A percentile compares a stretch with the other conserved stretches of the same genome.
Conservation (phyloP, 1,140 invertebrate species). For the Caenorhabditis latens region DNA sequence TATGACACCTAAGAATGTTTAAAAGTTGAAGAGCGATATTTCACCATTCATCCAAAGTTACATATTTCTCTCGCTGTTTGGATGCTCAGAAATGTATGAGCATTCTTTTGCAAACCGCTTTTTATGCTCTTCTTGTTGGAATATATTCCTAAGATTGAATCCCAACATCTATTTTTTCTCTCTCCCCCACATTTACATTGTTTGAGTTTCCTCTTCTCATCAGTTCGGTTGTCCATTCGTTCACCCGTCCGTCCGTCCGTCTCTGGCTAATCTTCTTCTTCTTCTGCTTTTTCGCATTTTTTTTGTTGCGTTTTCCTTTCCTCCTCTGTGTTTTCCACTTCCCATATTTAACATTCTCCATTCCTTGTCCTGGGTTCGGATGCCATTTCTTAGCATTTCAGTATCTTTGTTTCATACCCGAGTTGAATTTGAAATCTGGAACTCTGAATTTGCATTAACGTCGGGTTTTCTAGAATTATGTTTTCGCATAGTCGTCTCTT, state of each 20-base stretch:
- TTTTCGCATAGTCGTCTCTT: background rate
- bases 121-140: background rate
- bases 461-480: background rate
- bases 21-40: background rate
- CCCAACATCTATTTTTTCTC: background rate
- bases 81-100: slow-evolving; percentile 22
- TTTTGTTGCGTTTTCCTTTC: slow-evolving; percentile 6
- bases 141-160: background rate
- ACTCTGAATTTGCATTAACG: background rate
- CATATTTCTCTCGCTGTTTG: background rate
- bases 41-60: background rate
- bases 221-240: slow-evolving; percentile 52
- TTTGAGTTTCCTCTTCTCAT: slow-evolving; percentile 53
- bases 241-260: slow-evolving; percentile 49
- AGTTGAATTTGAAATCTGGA: background rate
- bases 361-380: background rate
- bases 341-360: slow-evolving; percentile 8
- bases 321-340: slow-evolving; percentile 28
- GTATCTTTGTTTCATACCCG: background rate
- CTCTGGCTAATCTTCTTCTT: slow-evolving; percentile 42
- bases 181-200: slow-evolving; percentile 13
- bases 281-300: slow-evolving; percentile 39
- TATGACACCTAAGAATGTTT: background rate
- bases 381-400: slow-evolving; percentile 16
- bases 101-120: background rate